These are phyloP conservation scores for Ailuropoda melanoleuca DNA, from an alignment of 2,113 vertebrate species.

Conservation along the genomic window DNA sequence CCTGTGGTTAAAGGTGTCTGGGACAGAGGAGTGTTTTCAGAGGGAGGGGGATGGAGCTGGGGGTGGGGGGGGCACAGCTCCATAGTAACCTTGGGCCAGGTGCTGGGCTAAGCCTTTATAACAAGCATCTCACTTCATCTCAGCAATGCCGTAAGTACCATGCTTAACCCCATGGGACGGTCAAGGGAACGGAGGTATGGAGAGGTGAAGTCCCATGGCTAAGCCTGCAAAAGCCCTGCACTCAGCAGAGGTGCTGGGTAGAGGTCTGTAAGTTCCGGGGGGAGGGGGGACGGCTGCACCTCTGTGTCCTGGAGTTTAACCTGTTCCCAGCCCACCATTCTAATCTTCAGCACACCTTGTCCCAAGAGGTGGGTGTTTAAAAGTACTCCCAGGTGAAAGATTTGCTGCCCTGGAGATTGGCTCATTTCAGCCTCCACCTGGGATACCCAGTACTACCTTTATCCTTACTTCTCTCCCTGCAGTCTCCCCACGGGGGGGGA, in stretches of 20 bases:
- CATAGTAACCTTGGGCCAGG: not conserved
- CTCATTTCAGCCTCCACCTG: not conserved
- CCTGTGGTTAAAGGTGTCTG: not conserved
- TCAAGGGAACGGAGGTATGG: not conserved
- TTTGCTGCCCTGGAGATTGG: too few relatives aligned
- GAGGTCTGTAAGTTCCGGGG: not conserved
- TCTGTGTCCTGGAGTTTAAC: not conserved
- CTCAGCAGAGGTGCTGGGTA: too few relatives aligned
- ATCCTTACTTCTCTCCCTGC: too few relatives aligned
- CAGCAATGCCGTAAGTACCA: not conserved
- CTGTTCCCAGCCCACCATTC: not conserved
- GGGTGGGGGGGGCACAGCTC: fast-evolving
- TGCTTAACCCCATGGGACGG: not conserved
- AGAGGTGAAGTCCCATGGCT: not conserved
- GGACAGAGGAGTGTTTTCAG: not conserved
- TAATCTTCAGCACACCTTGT: not conserved
- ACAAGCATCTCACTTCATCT: not conserved
- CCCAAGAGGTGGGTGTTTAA: not conserved
- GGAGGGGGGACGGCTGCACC: not conserved
- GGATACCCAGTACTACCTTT: not conserved
- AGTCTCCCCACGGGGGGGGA: not conserved
- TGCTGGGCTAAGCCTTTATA: not conserved
- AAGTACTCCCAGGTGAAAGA: not conserved
- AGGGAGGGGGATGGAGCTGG: not conserved
- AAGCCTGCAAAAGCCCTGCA: not conserved